phyloP scores from a whole-genome alignment of 1,140 invertebrate genomes.

The Lethrus apterus region DNA sequence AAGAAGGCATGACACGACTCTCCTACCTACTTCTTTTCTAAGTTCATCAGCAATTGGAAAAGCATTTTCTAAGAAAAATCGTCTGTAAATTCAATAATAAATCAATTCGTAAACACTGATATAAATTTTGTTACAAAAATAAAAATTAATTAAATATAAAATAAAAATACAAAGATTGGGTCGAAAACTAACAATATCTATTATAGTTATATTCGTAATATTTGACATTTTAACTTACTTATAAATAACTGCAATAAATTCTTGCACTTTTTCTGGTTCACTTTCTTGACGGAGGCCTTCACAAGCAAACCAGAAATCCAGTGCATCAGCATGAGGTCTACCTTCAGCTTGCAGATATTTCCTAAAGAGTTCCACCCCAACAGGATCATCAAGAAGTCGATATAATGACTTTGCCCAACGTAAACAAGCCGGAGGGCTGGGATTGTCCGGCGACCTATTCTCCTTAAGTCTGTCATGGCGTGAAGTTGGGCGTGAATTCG shows the following conservation, averaged over 20 bases:
- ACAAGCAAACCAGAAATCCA: constrained; percentile 89
- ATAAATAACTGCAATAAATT: constrained; percentile 75
- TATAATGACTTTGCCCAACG: constrained; percentile 80
- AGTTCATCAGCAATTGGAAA: constrained; percentile 74
- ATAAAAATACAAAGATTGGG: too few species aligned
- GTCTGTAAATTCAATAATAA: constrained; percentile 38
- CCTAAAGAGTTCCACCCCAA: constrained; percentile 79
- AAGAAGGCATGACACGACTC: constrained; percentile 32
- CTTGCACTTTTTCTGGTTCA: constrained; percentile 62
- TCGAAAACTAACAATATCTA: too few species aligned
- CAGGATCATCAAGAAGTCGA: constrained; percentile 72
- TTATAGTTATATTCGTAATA: too few species aligned
- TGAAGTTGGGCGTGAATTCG: constrained; percentile 11
- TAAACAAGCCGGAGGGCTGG: constrained; percentile 68
- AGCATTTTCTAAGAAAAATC: constrained; percentile 76
- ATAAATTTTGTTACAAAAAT: background rate
- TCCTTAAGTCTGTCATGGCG: constrained; percentile 12
- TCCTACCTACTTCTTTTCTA: constrained; percentile 43
- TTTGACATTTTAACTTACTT: constrained; percentile 46
- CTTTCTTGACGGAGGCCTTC: constrained; percentile 77
- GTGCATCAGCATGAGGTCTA: constrained; percentile 63
- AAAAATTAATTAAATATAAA: too few species aligned
- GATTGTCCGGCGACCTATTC: constrained; percentile 12
- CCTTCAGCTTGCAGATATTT: constrained; percentile 76
- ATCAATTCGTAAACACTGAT: constrained; percentile 6